Evolutionary conservation across 2,888 invertebrate species (phyloP).

Genomic region (Trileptium ribeirensis): DNA sequence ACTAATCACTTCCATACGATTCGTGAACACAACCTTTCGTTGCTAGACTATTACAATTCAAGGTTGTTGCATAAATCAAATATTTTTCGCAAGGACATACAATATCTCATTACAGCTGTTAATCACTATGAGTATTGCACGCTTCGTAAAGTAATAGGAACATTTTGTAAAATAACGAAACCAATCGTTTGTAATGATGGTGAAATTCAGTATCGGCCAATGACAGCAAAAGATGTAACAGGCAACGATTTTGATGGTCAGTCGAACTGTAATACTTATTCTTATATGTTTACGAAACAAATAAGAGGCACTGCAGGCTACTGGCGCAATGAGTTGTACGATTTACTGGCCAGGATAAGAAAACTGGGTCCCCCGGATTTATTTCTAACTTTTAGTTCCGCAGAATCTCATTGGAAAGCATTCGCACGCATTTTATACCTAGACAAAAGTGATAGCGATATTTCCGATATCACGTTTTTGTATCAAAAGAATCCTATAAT

Average conservation of each 20-base stretch:
- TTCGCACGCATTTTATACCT: neutral
- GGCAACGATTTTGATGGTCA: neutral
- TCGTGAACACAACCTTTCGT: neutral
- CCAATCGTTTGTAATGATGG: neutral
- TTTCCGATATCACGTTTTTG: neutral
- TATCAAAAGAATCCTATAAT: neutral
- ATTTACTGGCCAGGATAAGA: neutral
- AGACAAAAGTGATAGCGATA: neutral
- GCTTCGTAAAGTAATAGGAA: neutral
- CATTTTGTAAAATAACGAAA: neutral
- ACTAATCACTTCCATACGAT: neutral
- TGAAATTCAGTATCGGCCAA: neutral
- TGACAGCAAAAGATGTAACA: neutral
- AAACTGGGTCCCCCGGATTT: too few relatives aligned
- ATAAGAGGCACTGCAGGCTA: conserved; percentile 3
- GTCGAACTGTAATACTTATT: neutral
- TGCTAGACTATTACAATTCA: neutral
- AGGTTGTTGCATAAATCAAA: neutral
- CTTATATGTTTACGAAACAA: neutral
- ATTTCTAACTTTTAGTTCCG: too few relatives aligned
- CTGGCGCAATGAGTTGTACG: conserved; percentile 1
- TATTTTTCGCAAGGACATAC: neutral
- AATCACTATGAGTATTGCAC: neutral
- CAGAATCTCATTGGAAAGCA: neutral
- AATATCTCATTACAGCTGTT: neutral